These are phyloP conservation scores for Ectemnius cavifrons DNA, from an alignment of 2,888 invertebrate genomes.

Conservation along the genomic window DNA sequence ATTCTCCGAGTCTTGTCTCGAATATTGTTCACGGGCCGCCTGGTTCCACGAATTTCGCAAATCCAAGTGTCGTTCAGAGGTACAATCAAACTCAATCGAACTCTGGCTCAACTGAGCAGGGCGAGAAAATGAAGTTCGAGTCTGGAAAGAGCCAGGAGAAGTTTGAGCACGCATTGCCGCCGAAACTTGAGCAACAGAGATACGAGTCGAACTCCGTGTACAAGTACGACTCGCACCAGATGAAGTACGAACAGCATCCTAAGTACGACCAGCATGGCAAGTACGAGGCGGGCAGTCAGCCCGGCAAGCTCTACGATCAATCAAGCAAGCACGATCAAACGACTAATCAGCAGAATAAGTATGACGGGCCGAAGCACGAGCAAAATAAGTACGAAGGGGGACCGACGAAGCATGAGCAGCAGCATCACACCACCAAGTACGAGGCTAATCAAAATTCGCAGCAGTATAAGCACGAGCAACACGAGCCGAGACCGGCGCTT, in stretches of 20 bases:
- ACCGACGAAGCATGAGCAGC: constrained; percentile 51
- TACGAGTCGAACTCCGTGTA: constrained; percentile 61
- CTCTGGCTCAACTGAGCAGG: constrained; percentile 36
- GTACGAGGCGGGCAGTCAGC: constrained; percentile 51
- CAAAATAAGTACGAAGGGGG: constrained; percentile 54
- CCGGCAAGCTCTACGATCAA: constrained; percentile 63
- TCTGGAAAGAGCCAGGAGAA: constrained; percentile 63
- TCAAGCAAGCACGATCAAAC: constrained; percentile 59
- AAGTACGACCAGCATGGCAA: constrained; percentile 61
- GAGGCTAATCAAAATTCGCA: constrained; percentile 54
- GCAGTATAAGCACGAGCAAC: constrained; percentile 67
- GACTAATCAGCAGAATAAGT: constrained; percentile 56
- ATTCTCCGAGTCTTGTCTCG: constrained; percentile 58
- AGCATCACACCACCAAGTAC: constrained; percentile 48
- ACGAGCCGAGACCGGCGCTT: constrained; percentile 50
- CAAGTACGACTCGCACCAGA: constrained; percentile 63
- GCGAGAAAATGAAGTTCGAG: constrained; percentile 64
- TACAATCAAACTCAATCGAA: constrained; percentile 62
- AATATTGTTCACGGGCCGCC: constrained; percentile 39
- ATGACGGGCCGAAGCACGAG: constrained; percentile 65
- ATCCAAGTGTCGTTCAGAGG: constrained; percentile 51
- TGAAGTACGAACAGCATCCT: constrained; percentile 57
- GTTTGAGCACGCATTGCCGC: constrained; percentile 57
- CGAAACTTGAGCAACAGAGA: constrained; percentile 64
- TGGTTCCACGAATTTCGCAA: constrained; percentile 48